Base-by-base conservation (phyloP, 2,888 invertebrate genomes). In the Hartigia nigra region DNA sequence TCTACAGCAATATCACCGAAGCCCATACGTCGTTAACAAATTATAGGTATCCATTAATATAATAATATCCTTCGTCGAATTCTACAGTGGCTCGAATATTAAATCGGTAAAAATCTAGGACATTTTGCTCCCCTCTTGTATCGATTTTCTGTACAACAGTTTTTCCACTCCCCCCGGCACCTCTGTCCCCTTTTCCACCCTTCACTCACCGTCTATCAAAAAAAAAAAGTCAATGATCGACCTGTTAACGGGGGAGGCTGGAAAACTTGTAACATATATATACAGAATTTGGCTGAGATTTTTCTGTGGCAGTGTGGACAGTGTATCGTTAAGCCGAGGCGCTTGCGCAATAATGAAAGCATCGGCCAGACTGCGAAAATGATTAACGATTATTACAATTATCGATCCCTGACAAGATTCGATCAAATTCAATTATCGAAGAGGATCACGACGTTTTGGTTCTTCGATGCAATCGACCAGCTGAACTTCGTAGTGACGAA, bases 1-100 rank as follows among this genome's bases (percentile, higher is more conserved):
- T 87, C 86, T 87, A 81, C 81, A 87, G 86, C 86, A 84, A 85
- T 81, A 80, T 84, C 81, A 32, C 70, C 69, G 31, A 32, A 76
- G 76, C 55, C 72, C 72, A 2, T 14, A 34, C 32, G 34, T 72
- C 72, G 72, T 32, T 72, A 72, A 72, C 32, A 72, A 55, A 55
- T 55, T 55, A 23, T 23, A 55, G 55, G 55, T 55, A 55, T 23
- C 23, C 55, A 55, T 55, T 55, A 55, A 55, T 55, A 55, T 55
- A 55, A 55, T 55, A 55, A 23, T 55, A 55, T 9, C 23, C 23
- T 23, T 23, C 55, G 23, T 23, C 23, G 55, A 14, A 55, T 55
- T 23, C 55, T 55, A 55, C 55, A 23, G 55, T 23, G 55, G 55
- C 55, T 55, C 55, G 55, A 55, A 55, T 55, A 55, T 55, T 55